Conservation (phyloP, 2,113 vertebrate species). For the Cryptoleucopteryx plumbea region DNA sequence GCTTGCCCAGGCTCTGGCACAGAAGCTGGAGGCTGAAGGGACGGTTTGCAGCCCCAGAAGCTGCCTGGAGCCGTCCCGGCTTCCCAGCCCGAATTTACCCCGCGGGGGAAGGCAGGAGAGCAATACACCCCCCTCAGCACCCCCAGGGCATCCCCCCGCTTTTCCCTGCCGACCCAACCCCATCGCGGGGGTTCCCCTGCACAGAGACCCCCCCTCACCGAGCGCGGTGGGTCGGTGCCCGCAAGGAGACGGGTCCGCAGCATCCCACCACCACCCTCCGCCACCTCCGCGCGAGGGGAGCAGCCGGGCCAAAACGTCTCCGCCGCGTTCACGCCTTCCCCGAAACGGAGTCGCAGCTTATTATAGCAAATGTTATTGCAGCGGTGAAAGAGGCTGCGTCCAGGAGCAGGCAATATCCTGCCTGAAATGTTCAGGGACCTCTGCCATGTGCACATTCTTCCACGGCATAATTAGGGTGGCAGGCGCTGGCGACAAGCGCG, state of each 20-base stretch:
- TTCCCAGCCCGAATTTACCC: neutral
- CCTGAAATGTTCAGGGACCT: constrained; percentile 48
- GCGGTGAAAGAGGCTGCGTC: neutral
- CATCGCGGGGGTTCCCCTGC: fast-evolving
- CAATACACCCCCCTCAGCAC: no score
- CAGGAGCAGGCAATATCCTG: constrained; percentile 54
- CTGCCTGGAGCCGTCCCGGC: neutral
- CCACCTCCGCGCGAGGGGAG: neutral
- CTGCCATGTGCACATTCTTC: constrained; percentile 10
- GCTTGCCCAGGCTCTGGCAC: neutral
- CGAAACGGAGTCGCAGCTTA: neutral
- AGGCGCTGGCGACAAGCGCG: neutral
- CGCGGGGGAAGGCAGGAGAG: neutral
- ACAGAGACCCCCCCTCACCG: neutral
- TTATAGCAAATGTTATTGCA: constrained; percentile 10
- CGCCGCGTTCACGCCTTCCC: neutral
- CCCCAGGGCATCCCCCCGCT: no score
- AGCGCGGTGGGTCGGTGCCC: fast-evolving
- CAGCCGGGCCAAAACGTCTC: neutral
- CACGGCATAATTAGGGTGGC: neutral
- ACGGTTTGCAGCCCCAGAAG: neutral
- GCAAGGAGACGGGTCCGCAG: fast-evolving
- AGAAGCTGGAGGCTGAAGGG: neutral
- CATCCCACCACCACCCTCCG: fast-evolving
- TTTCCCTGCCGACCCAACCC: neutral